Evolutionary conservation across 1,140 invertebrate genomes (phyloP).

Genomic region (Planococcus citri): DNA sequence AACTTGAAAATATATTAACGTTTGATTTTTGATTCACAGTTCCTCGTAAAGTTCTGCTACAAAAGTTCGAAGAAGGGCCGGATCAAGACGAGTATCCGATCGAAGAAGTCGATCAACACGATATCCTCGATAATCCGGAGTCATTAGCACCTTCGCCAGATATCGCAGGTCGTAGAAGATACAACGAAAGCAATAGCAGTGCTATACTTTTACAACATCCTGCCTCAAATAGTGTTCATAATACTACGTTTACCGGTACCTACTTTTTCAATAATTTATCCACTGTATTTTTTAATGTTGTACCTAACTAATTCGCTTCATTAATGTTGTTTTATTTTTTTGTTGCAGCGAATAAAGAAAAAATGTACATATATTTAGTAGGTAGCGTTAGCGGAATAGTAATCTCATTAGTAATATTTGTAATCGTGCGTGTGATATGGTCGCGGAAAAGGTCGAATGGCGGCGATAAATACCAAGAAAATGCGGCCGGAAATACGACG

Average conservation of each 20-base stretch:
- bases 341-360: constrained; percentile 58
- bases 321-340: neutral
- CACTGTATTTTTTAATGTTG: too few relatives aligned
- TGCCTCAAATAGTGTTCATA: neutral
- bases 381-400: constrained; percentile 45
- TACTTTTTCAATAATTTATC: too few relatives aligned
- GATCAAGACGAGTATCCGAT: constrained; percentile 49
- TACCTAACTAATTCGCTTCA: too few relatives aligned
- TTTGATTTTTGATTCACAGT: constrained; percentile 42
- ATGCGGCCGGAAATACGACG: constrained; percentile 37
- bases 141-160: constrained; percentile 10
- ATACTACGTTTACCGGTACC: neutral
- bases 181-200: constrained; percentile 6
- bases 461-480: constrained; percentile 40
- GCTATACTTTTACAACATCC: neutral
- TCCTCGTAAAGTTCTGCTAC: constrained; percentile 65
- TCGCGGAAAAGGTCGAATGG: constrained; percentile 41
- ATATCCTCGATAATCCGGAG: constrained; percentile 9
- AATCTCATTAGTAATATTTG: constrained; percentile 48
- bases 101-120: neutral
- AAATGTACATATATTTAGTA: constrained; percentile 61
- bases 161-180: neutral
- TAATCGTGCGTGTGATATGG: constrained; percentile 50
- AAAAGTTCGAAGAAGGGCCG: constrained; percentile 56
- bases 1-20: neutral